Evolutionary conservation across 2,113 vertebrate genomes (phyloP), one percentile per base, ranked within the genome.

Genomic region (Syngnathus scovelli): DNA sequence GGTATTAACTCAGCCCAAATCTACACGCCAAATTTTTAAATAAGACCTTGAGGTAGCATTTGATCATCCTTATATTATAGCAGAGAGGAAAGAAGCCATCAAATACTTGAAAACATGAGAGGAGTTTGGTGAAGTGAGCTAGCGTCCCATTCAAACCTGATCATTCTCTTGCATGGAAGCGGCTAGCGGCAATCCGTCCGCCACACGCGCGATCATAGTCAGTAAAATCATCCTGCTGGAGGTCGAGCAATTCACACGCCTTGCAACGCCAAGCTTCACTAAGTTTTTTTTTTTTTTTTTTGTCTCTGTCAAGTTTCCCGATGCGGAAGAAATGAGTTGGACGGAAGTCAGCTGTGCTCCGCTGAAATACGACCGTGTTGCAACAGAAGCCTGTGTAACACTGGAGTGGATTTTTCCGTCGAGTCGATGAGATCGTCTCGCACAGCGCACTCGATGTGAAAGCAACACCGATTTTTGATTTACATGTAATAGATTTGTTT

Each of bases 131-230:
- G 15, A 19, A 11, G 5, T 1, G 23, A 52, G 48, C 59, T 56
- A 55, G 54, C 21, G 33, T 6, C 76, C 68, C 70, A 66, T 70
- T 76, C 68, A 60, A 64, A 89, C 96, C 94, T 97, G 94, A 60
- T 98, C 95, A 33, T 96, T 94, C 75, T 98, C 96, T 77, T 98
- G 94, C 82, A 98, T 93, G 19, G 95, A 98, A 8, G 96, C 96
- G 12, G 95, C 93, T 51, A 98, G 89, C 11, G 94, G 94, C 1
- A 98, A 91, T 55, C 96, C 96, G 74, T 98, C 96, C 70, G 92
- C 90, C 78, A 98, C 90, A 0, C 96, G 93, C n/a, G 94, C 95
- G 79, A 98, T 94, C 91, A 96, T 94, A 0, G 96, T 98, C 0
- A 98, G 88, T 52, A 94, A 76, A 85, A 95, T 93, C 96, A 98